Evolutionary conservation across 2,797 vertebrate species (phyloP).

Genomic region (Sebastes paucispinis): DNA sequence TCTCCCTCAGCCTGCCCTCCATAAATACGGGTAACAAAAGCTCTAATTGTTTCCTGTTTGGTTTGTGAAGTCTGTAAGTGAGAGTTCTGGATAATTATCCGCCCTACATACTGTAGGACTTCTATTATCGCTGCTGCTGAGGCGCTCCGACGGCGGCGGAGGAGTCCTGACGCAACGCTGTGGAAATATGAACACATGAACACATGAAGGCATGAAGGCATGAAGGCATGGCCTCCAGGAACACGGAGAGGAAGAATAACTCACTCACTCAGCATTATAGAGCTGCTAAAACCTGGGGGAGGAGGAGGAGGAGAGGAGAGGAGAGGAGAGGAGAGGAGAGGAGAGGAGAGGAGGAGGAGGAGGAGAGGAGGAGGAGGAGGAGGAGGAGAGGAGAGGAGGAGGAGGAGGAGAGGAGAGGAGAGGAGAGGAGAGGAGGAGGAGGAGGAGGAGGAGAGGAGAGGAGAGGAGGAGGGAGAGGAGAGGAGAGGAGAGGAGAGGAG

Average conservation of each 20-base stretch:
- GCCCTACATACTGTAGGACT: not conserved
- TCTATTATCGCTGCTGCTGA: constrained; percentile 23
- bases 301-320: not conserved
- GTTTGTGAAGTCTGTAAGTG: constrained; percentile 23
- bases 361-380: not conserved
- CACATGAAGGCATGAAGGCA: too few species aligned
- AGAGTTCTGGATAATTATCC: constrained; percentile 35
- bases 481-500: too few species aligned
- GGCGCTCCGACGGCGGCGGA: not conserved
- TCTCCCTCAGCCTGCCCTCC: not conserved
- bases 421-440: too few species aligned
- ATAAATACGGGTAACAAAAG: constrained; percentile 28
- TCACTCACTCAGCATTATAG: constrained; percentile 23
- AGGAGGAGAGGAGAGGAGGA: too few species aligned
- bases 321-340: not conserved
- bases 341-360: not conserved
- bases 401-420: too few species aligned
- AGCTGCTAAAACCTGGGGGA: not conserved
- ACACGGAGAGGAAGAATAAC: constrained; percentile 20
- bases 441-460: too few species aligned
- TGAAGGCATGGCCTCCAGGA: constrained; percentile 29
- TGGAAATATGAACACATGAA: constrained; percentile 33
- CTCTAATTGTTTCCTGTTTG: constrained; percentile 26
- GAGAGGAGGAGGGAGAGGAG: too few species aligned
- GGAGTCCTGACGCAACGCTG: constrained; percentile 57